Evolutionary conservation across 2,888 invertebrate genomes (phyloP).

Genomic region (Scrobipalpa costella): DNA sequence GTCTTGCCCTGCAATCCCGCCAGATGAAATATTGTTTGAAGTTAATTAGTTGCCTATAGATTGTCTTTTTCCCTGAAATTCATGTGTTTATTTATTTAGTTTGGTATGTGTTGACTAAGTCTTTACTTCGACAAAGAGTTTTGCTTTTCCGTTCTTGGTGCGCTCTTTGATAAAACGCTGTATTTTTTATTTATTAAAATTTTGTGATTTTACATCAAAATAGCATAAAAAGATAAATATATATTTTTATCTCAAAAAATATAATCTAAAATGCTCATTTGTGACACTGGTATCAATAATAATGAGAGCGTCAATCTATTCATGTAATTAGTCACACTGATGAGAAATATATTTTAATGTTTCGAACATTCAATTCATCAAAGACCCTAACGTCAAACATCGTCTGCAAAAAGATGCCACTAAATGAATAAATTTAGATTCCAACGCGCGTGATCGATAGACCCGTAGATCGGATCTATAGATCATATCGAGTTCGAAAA

Average conservation of each 20-base stretch:
- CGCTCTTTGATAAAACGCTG: too few relatives aligned
- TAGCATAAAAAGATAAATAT: too few relatives aligned
- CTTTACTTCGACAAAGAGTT: not conserved
- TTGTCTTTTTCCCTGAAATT: slow-evolving; percentile 63
- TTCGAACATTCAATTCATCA: slow-evolving; percentile 59
- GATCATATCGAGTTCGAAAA: slow-evolving; percentile 78
- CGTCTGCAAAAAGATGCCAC: slow-evolving; percentile 76
- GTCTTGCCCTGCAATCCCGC: slow-evolving; percentile 70
- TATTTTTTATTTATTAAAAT: too few relatives aligned
- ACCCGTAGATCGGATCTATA: slow-evolving; percentile 78
- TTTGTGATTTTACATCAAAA: too few relatives aligned
- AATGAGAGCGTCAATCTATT: not conserved
- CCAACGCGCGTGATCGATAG: slow-evolving; percentile 78
- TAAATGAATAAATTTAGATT: slow-evolving; percentile 79
- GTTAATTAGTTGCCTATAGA: slow-evolving; percentile 73
- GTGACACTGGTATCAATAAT: not conserved
- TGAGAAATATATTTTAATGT: slow-evolving; percentile 54
- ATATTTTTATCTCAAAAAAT: not conserved
- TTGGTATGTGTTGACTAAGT: not conserved
- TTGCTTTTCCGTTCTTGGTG: not conserved
- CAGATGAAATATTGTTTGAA: slow-evolving; percentile 77
- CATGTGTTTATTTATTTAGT: slow-evolving; percentile 37
- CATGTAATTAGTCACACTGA: slow-evolving; percentile 50
- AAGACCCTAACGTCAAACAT: slow-evolving; percentile 58
- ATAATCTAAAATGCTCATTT: not conserved